phyloP scores from a whole-genome alignment of 2,797 vertebrate species.

The Siniperca obscura region DNA sequence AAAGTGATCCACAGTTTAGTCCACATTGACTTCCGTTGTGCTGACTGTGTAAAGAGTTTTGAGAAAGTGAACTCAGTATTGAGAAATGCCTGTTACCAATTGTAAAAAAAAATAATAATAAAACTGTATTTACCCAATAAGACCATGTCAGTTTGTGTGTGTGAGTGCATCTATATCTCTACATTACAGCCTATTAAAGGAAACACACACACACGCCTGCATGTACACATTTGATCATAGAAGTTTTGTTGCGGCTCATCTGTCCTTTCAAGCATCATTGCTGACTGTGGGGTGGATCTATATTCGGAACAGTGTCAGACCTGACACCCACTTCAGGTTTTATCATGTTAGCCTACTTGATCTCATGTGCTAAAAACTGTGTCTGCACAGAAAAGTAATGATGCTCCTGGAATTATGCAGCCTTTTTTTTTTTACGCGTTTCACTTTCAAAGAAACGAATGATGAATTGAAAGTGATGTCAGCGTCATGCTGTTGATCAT shows the following conservation, averaged over 20 bases:
- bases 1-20: no score
- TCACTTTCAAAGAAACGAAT: slow-evolving; percentile 52
- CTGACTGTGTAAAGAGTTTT: no score
- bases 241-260: background rate
- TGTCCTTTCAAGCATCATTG: background rate
- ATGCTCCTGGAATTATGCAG: background rate
- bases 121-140: background rate
- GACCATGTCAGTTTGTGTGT: background rate
- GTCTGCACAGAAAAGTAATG: background rate
- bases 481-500: background rate
- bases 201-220: background rate
- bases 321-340: background rate
- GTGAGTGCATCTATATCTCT: background rate
- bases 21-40: no score
- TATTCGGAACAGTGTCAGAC: slow-evolving; percentile 5
- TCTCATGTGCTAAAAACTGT: slow-evolving; percentile 1
- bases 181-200: background rate
- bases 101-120: no score
- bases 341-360: background rate
- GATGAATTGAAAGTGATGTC: slow-evolving; percentile 57
- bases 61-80: no score
- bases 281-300: background rate
- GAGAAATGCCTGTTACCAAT: background rate
- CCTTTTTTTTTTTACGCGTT: background rate
- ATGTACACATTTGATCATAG: background rate